These are phyloP conservation scores for Trematocara marginatum DNA, from an alignment of 2,113 vertebrate species.

Conservation along the genomic window DNA sequence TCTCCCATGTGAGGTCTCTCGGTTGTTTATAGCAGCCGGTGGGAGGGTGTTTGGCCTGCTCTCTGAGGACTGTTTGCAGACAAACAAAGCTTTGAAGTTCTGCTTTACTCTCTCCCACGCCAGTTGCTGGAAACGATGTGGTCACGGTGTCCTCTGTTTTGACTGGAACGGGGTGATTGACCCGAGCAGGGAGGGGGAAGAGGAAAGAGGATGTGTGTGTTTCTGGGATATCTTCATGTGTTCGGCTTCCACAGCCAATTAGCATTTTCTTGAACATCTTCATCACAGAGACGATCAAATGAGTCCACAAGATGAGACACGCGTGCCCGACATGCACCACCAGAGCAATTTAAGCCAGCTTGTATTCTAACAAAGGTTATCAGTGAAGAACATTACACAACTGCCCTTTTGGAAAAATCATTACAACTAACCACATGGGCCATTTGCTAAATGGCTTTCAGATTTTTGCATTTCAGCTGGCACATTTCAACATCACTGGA, in stretches of 20 bases:
- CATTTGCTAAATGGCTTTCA: background rate
- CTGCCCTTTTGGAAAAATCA: background rate
- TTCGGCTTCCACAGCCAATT: background rate
- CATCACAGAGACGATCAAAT: background rate
- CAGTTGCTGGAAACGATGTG: background rate
- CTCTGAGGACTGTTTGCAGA: slow-evolving; percentile 28
- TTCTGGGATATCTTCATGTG: background rate
- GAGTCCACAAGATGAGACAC: background rate
- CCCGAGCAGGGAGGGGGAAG: background rate
- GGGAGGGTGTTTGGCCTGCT: slow-evolving; percentile 30
- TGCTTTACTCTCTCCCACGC: slow-evolving; percentile 17
- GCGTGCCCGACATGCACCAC: background rate
- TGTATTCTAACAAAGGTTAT: background rate
- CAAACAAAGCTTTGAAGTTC: slow-evolving; percentile 37
- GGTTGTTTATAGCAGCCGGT: slow-evolving; percentile 8
- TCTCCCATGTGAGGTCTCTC: background rate
- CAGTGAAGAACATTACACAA: background rate
- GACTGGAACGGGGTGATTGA: background rate
- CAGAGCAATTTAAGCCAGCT: background rate
- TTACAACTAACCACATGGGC: background rate
- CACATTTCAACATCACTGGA: background rate
- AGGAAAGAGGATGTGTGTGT: background rate
- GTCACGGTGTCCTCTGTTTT: slow-evolving; percentile 9
- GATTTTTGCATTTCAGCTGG: background rate
- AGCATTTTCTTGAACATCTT: background rate